Percentiles rank a stretch among this genome's conserved stretches.
Conservation (phyloP, 2,113 vertebrate species). For the Elgaria multicarinata region DNA sequence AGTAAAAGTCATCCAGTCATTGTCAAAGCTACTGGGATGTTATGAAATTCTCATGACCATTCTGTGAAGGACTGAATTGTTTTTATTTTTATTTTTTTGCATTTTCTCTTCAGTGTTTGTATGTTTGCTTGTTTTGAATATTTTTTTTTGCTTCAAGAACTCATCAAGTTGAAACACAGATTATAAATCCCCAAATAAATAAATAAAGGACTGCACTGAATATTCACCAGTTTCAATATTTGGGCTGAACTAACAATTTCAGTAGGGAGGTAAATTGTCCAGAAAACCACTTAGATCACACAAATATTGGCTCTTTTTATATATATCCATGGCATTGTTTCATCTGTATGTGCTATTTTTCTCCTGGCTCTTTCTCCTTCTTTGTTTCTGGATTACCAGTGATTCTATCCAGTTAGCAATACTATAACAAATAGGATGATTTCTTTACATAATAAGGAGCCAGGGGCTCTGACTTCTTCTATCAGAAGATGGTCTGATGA, state of each 20-base stretch:
- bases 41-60: not conserved
- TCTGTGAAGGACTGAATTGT: not conserved
- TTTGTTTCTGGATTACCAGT: not conserved
- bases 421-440: too few species aligned
- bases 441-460: too few species aligned
- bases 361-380: not conserved
- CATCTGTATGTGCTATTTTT: not conserved
- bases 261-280: not conserved
- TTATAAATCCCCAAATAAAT: not conserved
- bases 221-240: not conserved
- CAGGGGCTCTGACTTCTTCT: too few species aligned
- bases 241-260: not conserved
- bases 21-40: not conserved
- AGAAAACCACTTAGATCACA: not conserved
- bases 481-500: too few species aligned
- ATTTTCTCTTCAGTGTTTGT: not conserved
- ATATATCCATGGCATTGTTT: not conserved
- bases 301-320: not conserved
- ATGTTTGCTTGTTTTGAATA: not conserved
- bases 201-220: not conserved
- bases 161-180: not conserved
- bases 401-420: not conserved
- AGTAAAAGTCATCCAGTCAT: not conserved
- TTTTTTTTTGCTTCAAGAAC: not conserved
- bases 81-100: not conserved